A percentile compares a stretch with the other conserved stretches of the same genome.
phyloP scores from a whole-genome alignment of 2,113 vertebrate genomes.

The Monopterus albus region DNA sequence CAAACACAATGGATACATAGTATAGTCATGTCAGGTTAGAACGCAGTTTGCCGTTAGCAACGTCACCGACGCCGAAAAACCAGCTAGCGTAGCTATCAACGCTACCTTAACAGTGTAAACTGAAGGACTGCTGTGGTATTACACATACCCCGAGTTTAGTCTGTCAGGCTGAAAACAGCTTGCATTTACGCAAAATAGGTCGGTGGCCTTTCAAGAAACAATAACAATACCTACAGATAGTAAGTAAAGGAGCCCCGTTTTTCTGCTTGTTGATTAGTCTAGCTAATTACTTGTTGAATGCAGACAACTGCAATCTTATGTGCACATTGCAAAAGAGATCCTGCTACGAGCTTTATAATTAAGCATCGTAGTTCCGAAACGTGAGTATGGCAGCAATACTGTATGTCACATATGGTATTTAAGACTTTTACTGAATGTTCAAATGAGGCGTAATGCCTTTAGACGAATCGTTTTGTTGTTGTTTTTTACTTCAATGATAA shows the following conservation, averaged over 20 bases:
- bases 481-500: background rate
- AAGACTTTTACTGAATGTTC: background rate
- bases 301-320: background rate
- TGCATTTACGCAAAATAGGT: too few relatives aligned
- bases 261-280: background rate
- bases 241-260: too few relatives aligned
- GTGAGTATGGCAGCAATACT: too few relatives aligned
- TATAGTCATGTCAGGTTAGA: background rate
- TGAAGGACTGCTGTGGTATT: rapidly evolving
- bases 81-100: slow-evolving; percentile 39
- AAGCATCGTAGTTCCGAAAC: background rate
- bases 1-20: background rate
- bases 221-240: too few relatives aligned
- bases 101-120: background rate
- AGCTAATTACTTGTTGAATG: background rate
- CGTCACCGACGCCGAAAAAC: slow-evolving; percentile 9
- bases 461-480: too few relatives aligned
- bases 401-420: background rate
- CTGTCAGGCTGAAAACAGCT: slow-evolving; percentile 53
- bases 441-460: too few relatives aligned
- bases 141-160: background rate
- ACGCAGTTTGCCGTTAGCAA: slow-evolving; percentile 13
- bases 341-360: background rate
- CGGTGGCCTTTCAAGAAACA: too few relatives aligned
- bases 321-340: too few relatives aligned